These are phyloP conservation scores for Drosophila pachea DNA, from an alignment of 1,140 invertebrate genomes.

Conservation along the genomic window DNA sequence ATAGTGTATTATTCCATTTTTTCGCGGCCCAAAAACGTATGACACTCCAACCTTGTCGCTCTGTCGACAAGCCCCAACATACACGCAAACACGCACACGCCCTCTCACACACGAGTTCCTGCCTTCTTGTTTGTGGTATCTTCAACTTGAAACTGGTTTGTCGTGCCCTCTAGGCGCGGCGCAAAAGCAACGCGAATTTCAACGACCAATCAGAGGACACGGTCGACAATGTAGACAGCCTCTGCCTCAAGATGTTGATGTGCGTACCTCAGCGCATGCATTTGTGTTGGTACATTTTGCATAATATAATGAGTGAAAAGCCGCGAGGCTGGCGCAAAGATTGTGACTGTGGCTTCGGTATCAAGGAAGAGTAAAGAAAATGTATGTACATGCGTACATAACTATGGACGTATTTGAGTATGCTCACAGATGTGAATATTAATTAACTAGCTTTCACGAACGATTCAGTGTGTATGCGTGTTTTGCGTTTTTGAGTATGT, in stretches of 20 bases:
- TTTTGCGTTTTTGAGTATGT: not conserved
- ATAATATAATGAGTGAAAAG: slow-evolving; percentile 45
- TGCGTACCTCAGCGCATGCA: not conserved
- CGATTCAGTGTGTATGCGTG: not conserved
- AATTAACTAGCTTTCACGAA: slow-evolving; percentile 3
- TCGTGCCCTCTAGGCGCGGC: slow-evolving; percentile 16
- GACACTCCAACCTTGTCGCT: not conserved
- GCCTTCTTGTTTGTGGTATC: not conserved
- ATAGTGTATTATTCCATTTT: no score
- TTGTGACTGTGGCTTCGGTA: slow-evolving; percentile 18
- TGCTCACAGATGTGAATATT: not conserved
- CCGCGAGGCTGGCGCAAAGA: slow-evolving; percentile 28
- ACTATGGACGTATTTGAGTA: not conserved
- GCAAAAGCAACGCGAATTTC: slow-evolving; percentile 44
- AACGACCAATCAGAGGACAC: slow-evolving; percentile 55
- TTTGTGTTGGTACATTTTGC: slow-evolving; percentile 19
- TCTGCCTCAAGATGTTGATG: slow-evolving; percentile 9
- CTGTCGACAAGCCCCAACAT: not conserved
- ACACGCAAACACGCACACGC: not conserved
- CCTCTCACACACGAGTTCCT: not conserved
- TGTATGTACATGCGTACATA: not conserved
- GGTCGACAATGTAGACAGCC: slow-evolving; percentile 38
- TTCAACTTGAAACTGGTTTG: slow-evolving; percentile 11
- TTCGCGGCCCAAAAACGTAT: not conserved
- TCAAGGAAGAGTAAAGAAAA: slow-evolving; percentile 25